Base-by-base conservation (phyloP, 1,140 invertebrate species). In the Reticulitermes speratus region DNA sequence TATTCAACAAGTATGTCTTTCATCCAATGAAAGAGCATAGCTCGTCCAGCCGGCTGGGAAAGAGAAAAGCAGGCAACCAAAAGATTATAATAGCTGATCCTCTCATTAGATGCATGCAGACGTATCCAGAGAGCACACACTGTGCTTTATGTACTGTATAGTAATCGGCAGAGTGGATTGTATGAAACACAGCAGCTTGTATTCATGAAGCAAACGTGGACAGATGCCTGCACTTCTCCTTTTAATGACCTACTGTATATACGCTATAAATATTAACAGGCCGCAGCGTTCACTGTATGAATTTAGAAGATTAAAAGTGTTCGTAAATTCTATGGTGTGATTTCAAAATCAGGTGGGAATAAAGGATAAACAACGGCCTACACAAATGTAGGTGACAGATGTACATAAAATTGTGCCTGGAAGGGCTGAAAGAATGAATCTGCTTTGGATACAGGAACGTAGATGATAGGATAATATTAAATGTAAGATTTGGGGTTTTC, bases 1-100 rank as follows among this genome's bases (percentile, higher is more conserved):
- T 30, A 75, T 75, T 75, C 25, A 75, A 75, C 65, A 75, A 75
- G 65, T 75, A 75, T 30, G 65, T 75, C 65, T 75, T 75, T 75
- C 65, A 75, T 75, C n/a, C n/a, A 14, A 12, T 75, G 65, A 75
- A 75, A 75, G 7, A 55, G 14, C 19, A 16, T 55, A 21, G 52
- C 19, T 14, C 7, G 25, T 8, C 65, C 65, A 14, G 65, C 9
- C 14, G 25, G 65, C 65, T 30, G 25, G 65, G 65, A 30, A 30
- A 25, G 65, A 14, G n/a, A 75, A 25, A 75, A 9, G 65, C 65
- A 75, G 65, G n/a, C 65, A 30, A 30, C 65, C 65, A 75, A 30
- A 75, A 75, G 65, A 75, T 75, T 75, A 30, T 6, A n/a, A n/a
- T 19, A 30, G n/a, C 65, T n/a, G n/a, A 75, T 75, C 65, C 65